phyloP scores from a whole-genome alignment of 2,113 vertebrate species.

The Excalfactoria chinensis region DNA sequence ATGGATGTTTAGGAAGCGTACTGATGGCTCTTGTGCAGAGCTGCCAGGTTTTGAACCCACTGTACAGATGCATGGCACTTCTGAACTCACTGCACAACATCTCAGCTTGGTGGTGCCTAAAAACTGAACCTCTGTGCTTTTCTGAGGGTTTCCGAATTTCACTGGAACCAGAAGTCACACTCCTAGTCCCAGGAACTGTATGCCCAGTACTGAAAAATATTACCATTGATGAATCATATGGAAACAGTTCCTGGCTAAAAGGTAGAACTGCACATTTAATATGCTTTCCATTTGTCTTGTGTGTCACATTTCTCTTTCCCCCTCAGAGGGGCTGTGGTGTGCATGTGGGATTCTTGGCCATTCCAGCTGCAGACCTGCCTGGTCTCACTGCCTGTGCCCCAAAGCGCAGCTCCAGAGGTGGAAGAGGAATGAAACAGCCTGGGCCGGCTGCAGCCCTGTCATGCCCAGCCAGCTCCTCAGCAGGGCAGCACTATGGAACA shows the following conservation, averaged over 20 bases:
- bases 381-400: not conserved
- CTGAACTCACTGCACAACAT: not conserved
- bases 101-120: not conserved
- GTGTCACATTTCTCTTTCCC: not conserved
- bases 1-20: not conserved
- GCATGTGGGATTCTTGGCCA: not conserved
- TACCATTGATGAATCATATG: fast-evolving
- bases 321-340: fast-evolving
- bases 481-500: not conserved
- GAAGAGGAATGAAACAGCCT: fast-evolving
- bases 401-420: not conserved
- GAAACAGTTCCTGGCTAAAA: not conserved
- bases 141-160: not conserved
- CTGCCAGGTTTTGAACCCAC: not conserved
- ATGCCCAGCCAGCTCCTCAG: not conserved
- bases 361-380: not conserved
- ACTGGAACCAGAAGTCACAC: not conserved
- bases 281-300: not conserved
- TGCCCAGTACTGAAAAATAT: not conserved
- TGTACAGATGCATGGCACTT: not conserved
- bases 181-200: not conserved
- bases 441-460: not conserved
- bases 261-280: not conserved
- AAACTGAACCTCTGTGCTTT: not conserved
- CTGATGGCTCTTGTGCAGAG: not conserved